Evolutionary conservation across 2,888 invertebrate species (phyloP), one percentile per base, ranked within the genome.

Genomic region (Pseudanteris insignis): DNA sequence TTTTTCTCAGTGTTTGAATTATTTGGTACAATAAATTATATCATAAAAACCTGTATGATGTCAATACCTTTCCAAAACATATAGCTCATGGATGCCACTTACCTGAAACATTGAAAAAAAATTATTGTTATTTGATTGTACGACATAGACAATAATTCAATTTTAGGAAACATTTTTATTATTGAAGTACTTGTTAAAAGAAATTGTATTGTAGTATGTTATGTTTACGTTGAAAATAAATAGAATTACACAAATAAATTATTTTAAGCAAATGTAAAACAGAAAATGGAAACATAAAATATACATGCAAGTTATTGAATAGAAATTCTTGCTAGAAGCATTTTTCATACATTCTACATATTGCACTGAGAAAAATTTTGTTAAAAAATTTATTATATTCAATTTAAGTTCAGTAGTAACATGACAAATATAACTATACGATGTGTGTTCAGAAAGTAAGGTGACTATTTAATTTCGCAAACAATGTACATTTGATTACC

Each of bases 21-120:
- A 21, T 21, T 21, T 21, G 3, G 7, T 3, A 21, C 3, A 21
- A 21, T 21, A n/a, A n/a, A n/a, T n/a, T n/a, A n/a, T n/a, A n/a
- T n/a, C n/a, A n/a, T n/a, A n/a, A n/a, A n/a, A 21, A 21, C 7
- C 21, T 47, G 9, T 21, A 36, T 29, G 11, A 28, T 28, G 12
- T 30, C 10, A 25, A 38, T 48, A 48, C 48, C 48, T 48, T 38
- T 48, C 38, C 48, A 48, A 50, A 18, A 53, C 37, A 44, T 43
- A 43, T 43, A 33, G 43, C 43, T 51, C 41, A 43, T 29, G 29
- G 41, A 24, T 34, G 34, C 43, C 28, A 51, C 51, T 51, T 51
- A 51, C 51, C 51, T 51, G 29, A 41, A 51, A 51, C 51, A 51
- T n/a, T n/a, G 30, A 50, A 9, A 50, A 10, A 40, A 18, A 24